Percentiles rank a stretch among this genome's conserved stretches.
These are phyloP conservation scores for Ptychochromis oligacanthus DNA, from an alignment of 2,113 vertebrate species.

Conservation along the genomic window DNA sequence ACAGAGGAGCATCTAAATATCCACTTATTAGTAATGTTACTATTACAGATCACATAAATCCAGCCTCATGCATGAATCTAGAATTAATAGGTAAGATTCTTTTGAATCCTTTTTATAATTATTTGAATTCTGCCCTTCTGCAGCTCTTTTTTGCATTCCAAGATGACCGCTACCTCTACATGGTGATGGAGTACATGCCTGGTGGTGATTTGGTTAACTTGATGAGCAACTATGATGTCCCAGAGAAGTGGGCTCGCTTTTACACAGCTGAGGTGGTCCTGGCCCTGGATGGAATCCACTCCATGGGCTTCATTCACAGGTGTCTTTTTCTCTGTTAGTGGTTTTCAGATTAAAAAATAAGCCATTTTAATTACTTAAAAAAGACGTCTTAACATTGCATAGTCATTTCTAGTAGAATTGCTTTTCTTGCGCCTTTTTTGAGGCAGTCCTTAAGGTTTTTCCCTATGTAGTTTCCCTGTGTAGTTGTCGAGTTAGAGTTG, in stretches of 20 bases:
- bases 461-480: not conserved
- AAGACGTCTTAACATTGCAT: not conserved
- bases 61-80: not conserved
- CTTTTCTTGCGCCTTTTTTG: not conserved
- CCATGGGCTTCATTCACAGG: conserved; percentile 99
- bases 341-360: not conserved
- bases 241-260: conserved; percentile 98
- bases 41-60: not conserved
- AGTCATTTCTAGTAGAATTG: not conserved
- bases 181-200: conserved; percentile 99
- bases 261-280: conserved; percentile 98
- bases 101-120: not conserved
- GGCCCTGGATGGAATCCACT: conserved; percentile 96
- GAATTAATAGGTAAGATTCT: not conserved
- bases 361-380: not conserved
- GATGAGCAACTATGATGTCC: conserved; percentile 99
- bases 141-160: conserved; percentile 99
- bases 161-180: conserved; percentile 98
- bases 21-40: not conserved
- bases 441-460: not conserved
- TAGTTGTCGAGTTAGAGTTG: no score
- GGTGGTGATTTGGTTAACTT: conserved; percentile 97
- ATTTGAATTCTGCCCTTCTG: not conserved
- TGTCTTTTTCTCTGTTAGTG: conserved; percentile 48
- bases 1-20: not conserved